Conservation (phyloP, 2,888 invertebrate genomes). For the Drosophila pegasa region DNA sequence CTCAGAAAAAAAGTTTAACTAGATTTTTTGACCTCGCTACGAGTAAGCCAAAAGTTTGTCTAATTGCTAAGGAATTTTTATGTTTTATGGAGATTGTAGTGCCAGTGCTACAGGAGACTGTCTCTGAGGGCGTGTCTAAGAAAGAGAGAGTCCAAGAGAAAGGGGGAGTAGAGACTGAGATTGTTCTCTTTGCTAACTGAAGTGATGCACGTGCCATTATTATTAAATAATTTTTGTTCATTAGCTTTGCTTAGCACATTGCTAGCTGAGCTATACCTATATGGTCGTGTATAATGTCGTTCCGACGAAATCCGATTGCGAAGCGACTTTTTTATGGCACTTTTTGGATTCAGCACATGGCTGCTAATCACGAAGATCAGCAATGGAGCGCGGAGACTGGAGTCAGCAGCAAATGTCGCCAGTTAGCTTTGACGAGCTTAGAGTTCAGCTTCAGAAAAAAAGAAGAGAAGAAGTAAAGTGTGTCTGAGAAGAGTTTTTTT, state of each 20-base stretch:
- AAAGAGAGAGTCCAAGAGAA: no score
- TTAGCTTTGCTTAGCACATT: slow-evolving; percentile 53
- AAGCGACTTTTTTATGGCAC: slow-evolving; percentile 36
- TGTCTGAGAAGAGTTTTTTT: slow-evolving; percentile 1
- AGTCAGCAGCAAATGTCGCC: slow-evolving; percentile 23
- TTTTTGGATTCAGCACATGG: slow-evolving; percentile 51
- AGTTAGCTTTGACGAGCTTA: slow-evolving; percentile 3
- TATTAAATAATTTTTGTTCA: slow-evolving; percentile 32
- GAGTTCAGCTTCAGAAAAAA: slow-evolving; percentile 20
- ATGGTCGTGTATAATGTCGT: slow-evolving; percentile 1
- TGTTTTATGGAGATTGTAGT: background rate
- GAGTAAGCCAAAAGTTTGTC: background rate
- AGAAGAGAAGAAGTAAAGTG: no score
- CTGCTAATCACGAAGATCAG: slow-evolving; percentile 43
- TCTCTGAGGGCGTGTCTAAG: no score
- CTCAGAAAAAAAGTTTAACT: no score
- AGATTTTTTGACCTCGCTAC: background rate
- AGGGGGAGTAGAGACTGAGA: background rate
- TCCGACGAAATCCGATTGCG: slow-evolving; percentile 46
- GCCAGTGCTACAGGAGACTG: no score
- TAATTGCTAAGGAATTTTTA: background rate
- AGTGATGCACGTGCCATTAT: slow-evolving; percentile 22
- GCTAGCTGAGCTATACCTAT: slow-evolving; percentile 1
- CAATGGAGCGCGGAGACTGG: background rate
- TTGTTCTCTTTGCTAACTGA: slow-evolving; percentile 9